Percentiles rank a stretch among this genome's conserved stretches.
Conservation (phyloP, 2,113 vertebrate genomes). For the Azemiops feae region DNA sequence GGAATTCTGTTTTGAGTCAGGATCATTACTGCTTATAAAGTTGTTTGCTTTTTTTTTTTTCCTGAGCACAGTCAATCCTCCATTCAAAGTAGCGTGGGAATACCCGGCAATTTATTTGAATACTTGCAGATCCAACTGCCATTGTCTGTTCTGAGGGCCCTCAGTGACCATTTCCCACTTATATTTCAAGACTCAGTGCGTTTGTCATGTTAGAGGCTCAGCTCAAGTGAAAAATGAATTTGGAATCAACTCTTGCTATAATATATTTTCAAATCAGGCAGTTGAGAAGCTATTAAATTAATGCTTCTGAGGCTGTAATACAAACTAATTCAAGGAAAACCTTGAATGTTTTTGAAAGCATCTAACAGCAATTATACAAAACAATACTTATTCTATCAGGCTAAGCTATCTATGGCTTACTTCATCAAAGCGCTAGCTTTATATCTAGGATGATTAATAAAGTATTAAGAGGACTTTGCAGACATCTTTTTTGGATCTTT, state of each 20-base stretch:
- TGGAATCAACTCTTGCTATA: background rate
- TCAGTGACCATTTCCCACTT: background rate
- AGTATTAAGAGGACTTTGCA: constrained; percentile 2
- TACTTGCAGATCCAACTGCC: background rate
- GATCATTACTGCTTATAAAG: constrained; percentile 19
- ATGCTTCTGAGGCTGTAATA: constrained; percentile 1
- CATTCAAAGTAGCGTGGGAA: constrained; percentile 3
- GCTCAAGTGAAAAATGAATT: background rate
- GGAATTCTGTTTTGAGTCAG: constrained; percentile 6
- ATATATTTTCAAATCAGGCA: background rate
- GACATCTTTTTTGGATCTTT: background rate
- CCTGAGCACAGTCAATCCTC: background rate
- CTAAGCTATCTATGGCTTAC: background rate
- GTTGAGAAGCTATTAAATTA: constrained; percentile 1
- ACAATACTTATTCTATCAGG: background rate
- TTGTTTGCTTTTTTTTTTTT: constrained; percentile 5
- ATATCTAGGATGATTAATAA: constrained; percentile 5
- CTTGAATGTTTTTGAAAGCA: background rate
- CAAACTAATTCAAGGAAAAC: background rate
- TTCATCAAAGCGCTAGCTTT: background rate
- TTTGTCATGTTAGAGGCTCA: background rate
- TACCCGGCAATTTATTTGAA: constrained; percentile 21
- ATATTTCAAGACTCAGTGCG: constrained; percentile 25
- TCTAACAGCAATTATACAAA: background rate
- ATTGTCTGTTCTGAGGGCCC: background rate